Evolutionary conservation across 2,113 vertebrate species (phyloP).

Genomic region (Oreotragus oreotragus): DNA sequence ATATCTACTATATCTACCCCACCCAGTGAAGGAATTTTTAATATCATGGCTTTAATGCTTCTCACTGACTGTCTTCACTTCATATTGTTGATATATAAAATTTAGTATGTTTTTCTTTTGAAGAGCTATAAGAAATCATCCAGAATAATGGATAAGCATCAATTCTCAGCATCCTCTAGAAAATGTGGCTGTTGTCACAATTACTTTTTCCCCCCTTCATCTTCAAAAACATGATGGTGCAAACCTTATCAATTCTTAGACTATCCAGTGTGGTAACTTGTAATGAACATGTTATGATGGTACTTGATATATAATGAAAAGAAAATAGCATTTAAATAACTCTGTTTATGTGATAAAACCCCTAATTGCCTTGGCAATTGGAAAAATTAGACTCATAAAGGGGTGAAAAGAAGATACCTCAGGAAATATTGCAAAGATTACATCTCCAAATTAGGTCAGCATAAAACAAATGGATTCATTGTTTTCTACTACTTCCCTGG

Average conservation of each 20-base stretch:
- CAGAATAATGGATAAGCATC: not conserved
- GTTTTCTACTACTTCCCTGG: not conserved
- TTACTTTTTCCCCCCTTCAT: not conserved
- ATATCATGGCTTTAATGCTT: slow-evolving; percentile 42
- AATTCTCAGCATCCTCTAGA: not conserved
- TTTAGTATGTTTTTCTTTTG: slow-evolving; percentile 22
- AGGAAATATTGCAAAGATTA: not conserved
- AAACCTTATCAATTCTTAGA: not conserved
- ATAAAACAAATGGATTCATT: slow-evolving; percentile 1
- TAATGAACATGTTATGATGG: not conserved
- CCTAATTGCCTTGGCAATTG: not conserved
- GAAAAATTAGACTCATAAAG: slow-evolving; percentile 1
- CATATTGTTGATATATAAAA: slow-evolving; percentile 1
- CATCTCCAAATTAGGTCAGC: not conserved
- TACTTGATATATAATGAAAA: not conserved
- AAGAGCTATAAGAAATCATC: not conserved
- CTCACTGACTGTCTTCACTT: slow-evolving; percentile 34
- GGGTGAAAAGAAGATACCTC: not conserved
- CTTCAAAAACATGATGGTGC: not conserved
- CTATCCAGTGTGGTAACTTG: not conserved
- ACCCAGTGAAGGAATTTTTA: slow-evolving; percentile 64
- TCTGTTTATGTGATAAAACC: not conserved
- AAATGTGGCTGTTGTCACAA: not conserved
- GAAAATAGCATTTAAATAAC: not conserved
- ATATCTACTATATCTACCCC: not conserved